Percentiles rank a stretch among this genome's conserved stretches.
These are phyloP conservation scores for Callionymus lyra DNA, from an alignment of 2,113 vertebrate species.

Conservation along the genomic window DNA sequence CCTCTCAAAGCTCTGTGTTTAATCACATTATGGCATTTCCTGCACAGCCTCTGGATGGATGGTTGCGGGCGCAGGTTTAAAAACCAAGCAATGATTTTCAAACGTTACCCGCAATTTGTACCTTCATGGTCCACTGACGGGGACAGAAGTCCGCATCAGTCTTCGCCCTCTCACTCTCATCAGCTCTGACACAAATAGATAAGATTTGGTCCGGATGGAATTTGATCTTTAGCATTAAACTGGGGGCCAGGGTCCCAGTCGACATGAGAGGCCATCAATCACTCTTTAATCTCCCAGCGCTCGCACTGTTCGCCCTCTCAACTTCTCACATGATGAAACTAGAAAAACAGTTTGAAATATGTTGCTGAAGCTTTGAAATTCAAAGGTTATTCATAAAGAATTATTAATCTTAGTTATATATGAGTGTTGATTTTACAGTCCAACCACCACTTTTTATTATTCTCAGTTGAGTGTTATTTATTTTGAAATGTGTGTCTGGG, in stretches of 20 bases:
- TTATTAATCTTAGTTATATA: no score
- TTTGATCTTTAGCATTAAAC: conserved; percentile 49
- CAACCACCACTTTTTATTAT: no score
- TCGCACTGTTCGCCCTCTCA: conserved; percentile 17
- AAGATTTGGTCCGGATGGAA: conserved; percentile 45
- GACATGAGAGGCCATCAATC: conserved; percentile 38
- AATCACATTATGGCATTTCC: conserved; percentile 60
- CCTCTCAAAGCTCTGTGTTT: conserved; percentile 53
- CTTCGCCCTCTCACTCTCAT: conserved; percentile 26
- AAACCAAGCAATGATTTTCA: conserved; percentile 39
- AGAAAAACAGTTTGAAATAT: conserved; percentile 22
- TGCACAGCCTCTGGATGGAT: conserved; percentile 16
- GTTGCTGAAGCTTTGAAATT: not conserved
- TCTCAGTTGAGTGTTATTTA: no score
- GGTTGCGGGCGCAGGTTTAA: conserved; percentile 49
- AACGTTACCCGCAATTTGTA: conserved; percentile 47
- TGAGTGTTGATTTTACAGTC: no score
- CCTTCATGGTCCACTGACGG: conserved; percentile 40
- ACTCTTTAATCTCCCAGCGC: conserved; percentile 35
- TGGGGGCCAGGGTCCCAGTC: conserved; percentile 28
- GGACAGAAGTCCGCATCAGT: conserved; percentile 24
- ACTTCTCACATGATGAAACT: conserved; percentile 25
- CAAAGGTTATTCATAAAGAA: no score
- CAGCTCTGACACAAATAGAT: conserved; percentile 44
- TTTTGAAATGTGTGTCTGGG: no score